Base-by-base conservation (phyloP, 2,888 invertebrate species). In the Corbicula japonica region DNA sequence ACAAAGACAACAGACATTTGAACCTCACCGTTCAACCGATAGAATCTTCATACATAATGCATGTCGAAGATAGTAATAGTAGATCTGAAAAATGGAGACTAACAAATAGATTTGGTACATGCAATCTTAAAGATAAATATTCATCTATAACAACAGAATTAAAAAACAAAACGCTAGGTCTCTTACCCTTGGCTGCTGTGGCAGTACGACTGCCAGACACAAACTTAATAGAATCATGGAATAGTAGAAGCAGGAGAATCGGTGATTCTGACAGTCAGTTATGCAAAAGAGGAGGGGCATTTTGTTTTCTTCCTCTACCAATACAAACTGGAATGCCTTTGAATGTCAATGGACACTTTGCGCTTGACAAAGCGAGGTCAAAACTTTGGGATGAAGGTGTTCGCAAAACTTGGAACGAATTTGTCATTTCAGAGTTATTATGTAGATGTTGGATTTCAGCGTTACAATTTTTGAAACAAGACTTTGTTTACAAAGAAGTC, bases 261-360 rank as follows among this genome's bases (percentile, higher is more conserved):
- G n/a, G n/a, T n/a, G n/a, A n/a, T n/a, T n/a, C n/a, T n/a, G n/a
- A n/a, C n/a, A n/a, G n/a, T n/a, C n/a, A n/a, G n/a, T n/a, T n/a
- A n/a, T n/a, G n/a, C n/a, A n/a, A n/a, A n/a, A n/a, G n/a, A 63
- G 35, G 50, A 3, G 34, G 50, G 23, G 35, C 66, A n/a, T 88
- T 83, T 72, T 86, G 85, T 30, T 88, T 82, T 50, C 74, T 87
- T 8, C 92, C 92, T 2, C 80, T 92, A 15, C 91, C 92, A 32
- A 80, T 90, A 6, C 62, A 65, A 30, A 87, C 86, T 21, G 81
- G 84, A 4, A 83, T 92, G 8, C 90, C 92, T 10, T 85, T 92
- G 23, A 91, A 92, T 70, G 70, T 86, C 83, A 89, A 91, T 81
- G 91, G 88, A 0, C 88, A 91, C 61, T 91, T 90, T 84, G 85